A percentile compares a stretch with the other conserved stretches of the same genome.
Conservation (phyloP, 2,888 invertebrate species). For the Limenitis camilla region DNA sequence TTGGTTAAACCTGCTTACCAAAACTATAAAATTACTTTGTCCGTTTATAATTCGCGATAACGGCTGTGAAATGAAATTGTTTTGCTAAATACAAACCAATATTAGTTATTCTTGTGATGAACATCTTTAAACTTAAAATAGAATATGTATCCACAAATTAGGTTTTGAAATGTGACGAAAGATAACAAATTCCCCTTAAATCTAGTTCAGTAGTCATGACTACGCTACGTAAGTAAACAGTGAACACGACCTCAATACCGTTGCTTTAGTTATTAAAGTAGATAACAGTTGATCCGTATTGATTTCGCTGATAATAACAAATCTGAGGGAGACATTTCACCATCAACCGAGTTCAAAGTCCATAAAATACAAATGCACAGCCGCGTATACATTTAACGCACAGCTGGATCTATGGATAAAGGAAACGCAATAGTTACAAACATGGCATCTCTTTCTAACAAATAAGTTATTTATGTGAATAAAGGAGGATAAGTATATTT, state of each 20-base stretch:
- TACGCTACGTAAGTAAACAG: constrained; percentile 20
- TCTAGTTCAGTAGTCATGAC: constrained; percentile 13
- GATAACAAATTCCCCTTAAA: constrained; percentile 6
- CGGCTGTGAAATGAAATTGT: constrained; percentile 46
- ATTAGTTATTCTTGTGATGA: constrained; percentile 31
- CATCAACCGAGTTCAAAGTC: constrained; percentile 69
- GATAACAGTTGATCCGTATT: constrained; percentile 36
- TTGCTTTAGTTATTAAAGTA: constrained; percentile 25
- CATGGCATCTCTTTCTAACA: constrained; percentile 65
- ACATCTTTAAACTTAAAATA: too few species aligned
- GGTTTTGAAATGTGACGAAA: not conserved
- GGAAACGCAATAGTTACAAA: constrained; percentile 47
- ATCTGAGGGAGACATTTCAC: constrained; percentile 54
- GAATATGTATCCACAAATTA: too few species aligned
- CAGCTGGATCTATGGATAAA: constrained; percentile 58
- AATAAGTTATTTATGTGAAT: constrained; percentile 39
- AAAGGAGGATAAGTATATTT: constrained; percentile 50
- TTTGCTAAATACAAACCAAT: constrained; percentile 5
- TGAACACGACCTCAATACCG: constrained; percentile 34
- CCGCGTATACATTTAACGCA: constrained; percentile 52
- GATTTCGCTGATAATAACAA: constrained; percentile 49
- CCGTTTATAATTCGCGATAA: constrained; percentile 25
- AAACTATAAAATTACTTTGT: constrained; percentile 31
- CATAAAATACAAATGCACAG: constrained; percentile 56
- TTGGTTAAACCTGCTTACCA: constrained; percentile 49